phyloP scores from a whole-genome alignment of 1,140 invertebrate genomes.

The Ips typographus region DNA sequence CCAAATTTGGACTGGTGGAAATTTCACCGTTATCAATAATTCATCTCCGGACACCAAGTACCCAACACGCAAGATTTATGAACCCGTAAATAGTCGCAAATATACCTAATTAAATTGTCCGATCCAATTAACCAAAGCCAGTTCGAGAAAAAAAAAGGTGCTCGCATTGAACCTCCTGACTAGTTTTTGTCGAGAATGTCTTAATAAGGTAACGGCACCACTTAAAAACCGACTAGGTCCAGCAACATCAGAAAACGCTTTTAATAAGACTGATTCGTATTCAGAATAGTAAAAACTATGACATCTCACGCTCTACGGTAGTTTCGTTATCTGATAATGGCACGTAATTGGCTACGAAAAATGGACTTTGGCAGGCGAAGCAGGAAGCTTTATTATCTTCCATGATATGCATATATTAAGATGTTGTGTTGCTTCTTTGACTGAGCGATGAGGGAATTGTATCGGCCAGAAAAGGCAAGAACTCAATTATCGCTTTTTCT shows the following conservation, averaged over 20 bases:
- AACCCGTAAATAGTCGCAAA: conserved; percentile 7
- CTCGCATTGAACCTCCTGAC: not conserved
- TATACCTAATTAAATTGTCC: conserved; percentile 11
- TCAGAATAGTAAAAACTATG: not conserved
- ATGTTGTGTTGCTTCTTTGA: too few species aligned
- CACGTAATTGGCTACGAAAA: not conserved
- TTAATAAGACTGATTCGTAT: not conserved
- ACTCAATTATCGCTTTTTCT: too few species aligned
- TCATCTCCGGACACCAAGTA: too few species aligned
- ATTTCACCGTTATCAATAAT: too few species aligned
- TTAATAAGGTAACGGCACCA: conserved; percentile 7
- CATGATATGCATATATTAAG: not conserved
- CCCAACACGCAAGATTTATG: conserved; percentile 5
- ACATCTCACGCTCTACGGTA: not conserved
- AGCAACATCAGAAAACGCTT: not conserved
- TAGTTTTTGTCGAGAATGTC: conserved; percentile 9
- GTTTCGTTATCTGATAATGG: not conserved
- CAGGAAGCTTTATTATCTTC: conserved; percentile 1
- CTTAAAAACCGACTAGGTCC: conserved; percentile 3
- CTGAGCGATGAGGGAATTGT: too few species aligned
- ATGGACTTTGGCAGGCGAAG: not conserved
- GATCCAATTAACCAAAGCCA: not conserved
- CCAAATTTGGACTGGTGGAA: too few species aligned
- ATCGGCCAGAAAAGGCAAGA: too few species aligned
- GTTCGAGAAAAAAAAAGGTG: not conserved